A percentile compares a stretch with the other conserved stretches of the same genome.
These are phyloP conservation scores for Lepidurus couesii DNA, from an alignment of 1,140 invertebrate genomes.

Conservation along the genomic window DNA sequence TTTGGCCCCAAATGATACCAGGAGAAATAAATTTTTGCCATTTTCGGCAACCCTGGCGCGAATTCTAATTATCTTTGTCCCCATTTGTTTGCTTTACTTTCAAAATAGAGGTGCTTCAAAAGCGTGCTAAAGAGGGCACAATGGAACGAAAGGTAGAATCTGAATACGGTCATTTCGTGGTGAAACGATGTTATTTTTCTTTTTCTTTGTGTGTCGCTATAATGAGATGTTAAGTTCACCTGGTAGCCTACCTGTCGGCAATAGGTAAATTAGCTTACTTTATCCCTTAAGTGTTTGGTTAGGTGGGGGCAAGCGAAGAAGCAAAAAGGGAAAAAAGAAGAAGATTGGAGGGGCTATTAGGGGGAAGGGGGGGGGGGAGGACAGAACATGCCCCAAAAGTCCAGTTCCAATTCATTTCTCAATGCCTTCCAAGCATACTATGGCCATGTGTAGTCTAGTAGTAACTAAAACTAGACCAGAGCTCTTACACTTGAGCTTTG, in stretches of 20 bases:
- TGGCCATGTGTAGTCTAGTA: constrained; percentile 18
- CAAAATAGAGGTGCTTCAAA: too few relatives aligned
- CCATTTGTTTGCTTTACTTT: too few relatives aligned
- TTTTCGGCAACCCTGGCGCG: too few relatives aligned
- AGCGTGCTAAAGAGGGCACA: too few relatives aligned
- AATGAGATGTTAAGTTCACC: background rate
- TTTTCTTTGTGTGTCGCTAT: background rate
- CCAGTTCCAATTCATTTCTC: constrained; percentile 8
- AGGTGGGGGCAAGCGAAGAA: background rate
- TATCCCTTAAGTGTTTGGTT: background rate
- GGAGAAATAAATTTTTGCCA: too few relatives aligned
- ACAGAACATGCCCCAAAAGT: background rate
- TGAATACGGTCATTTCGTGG: background rate
- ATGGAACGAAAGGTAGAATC: background rate
- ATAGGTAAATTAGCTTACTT: constrained; percentile 6
- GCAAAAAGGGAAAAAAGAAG: background rate
- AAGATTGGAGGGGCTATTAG: background rate
- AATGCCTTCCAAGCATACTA: constrained; percentile 9
- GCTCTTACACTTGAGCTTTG: constrained; percentile 7
- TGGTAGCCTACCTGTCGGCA: constrained; percentile 9
- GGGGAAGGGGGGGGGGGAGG: background rate
- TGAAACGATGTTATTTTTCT: background rate
- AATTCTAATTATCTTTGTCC: too few relatives aligned
- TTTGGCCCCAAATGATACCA: too few relatives aligned
- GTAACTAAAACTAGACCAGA: constrained; percentile 1